Evolutionary conservation across 1,140 invertebrate genomes (phyloP).

Genomic region (Hypsibius dujardini): DNA sequence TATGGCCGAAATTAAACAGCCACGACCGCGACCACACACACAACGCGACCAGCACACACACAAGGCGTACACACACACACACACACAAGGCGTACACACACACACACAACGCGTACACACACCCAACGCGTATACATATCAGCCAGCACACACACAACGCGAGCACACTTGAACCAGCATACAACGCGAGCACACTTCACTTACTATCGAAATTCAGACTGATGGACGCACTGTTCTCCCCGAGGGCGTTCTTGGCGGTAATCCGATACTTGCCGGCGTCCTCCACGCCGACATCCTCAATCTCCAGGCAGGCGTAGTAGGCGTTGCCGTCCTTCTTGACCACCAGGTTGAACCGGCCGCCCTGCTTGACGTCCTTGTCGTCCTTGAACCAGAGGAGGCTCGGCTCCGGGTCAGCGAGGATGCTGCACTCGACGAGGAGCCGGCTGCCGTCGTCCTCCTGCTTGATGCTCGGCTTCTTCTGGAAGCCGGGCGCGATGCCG

Average conservation of each 20-base stretch:
- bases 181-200: slow-evolving; percentile 34
- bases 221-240: slow-evolving; percentile 85
- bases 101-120: too few species aligned
- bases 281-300: slow-evolving; percentile 80
- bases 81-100: too few species aligned
- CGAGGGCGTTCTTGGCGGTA: slow-evolving; percentile 83
- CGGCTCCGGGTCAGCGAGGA: slow-evolving; percentile 79
- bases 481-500: slow-evolving; percentile 87
- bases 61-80: too few species aligned
- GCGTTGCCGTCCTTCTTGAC: slow-evolving; percentile 54
- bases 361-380: slow-evolving; percentile 38
- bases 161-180: too few species aligned
- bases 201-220: slow-evolving; percentile 94
- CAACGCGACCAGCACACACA: too few species aligned
- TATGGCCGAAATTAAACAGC: too few species aligned
- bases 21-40: too few species aligned
- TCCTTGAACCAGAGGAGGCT: slow-evolving; percentile 78
- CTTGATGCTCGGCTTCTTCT: slow-evolving; percentile 84
- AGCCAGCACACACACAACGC: too few species aligned
- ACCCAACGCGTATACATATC: too few species aligned
- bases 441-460: slow-evolving; percentile 91
- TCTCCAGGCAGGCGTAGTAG: slow-evolving; percentile 70
- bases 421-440: slow-evolving; percentile 82
- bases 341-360: slow-evolving; percentile 31
- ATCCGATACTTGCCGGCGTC: slow-evolving; percentile 93